These are phyloP conservation scores for Candoia aspera DNA, from an alignment of 2,113 vertebrate genomes.

Conservation along the genomic window DNA sequence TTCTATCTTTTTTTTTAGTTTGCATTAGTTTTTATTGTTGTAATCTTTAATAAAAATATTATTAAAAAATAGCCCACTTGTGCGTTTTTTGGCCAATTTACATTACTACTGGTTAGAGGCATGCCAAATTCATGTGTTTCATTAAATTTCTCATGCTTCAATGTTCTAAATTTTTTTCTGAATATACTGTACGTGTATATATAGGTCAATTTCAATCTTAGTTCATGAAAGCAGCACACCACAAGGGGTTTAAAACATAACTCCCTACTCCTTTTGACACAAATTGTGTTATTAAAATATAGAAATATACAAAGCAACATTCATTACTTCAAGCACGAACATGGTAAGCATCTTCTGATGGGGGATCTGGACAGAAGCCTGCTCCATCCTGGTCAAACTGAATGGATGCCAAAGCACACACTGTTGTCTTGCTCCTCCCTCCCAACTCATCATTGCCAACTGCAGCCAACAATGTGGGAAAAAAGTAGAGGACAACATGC, in stretches of 20 bases:
- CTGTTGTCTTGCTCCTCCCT: neutral
- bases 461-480: neutral
- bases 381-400: neutral
- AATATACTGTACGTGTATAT: neutral
- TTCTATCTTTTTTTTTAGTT: neutral
- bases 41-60: neutral
- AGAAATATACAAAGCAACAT: neutral
- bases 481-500: neutral
- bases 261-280: neutral
- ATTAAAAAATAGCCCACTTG: neutral
- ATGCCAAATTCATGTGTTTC: neutral
- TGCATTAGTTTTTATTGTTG: neutral
- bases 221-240: neutral
- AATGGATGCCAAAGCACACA: neutral
- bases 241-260: neutral
- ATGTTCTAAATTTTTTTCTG: neutral
- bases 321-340: neutral
- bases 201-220: neutral
- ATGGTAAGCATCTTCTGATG: conserved; percentile 7
- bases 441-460: neutral
- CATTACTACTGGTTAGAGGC: neutral
- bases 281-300: neutral
- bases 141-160: neutral
- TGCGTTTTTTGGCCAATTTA: neutral
- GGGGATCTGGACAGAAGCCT: neutral